Evolutionary conservation across 2,888 invertebrate species (phyloP).

Genomic region (Exephanes ischioxanthus): DNA sequence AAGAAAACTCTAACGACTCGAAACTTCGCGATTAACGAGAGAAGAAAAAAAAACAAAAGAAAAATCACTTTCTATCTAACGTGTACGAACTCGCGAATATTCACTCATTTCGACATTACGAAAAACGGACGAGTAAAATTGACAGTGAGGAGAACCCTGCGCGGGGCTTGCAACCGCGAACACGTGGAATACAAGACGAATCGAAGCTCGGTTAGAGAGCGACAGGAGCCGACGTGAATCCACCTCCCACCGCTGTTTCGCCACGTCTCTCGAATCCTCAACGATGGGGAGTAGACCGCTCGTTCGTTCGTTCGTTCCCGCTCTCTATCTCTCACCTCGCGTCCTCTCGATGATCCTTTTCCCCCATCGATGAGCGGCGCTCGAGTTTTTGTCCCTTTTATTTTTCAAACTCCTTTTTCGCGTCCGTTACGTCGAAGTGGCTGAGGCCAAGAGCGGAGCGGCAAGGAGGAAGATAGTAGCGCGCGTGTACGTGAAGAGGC

Average conservation of each 20-base stretch:
- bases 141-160: conserved; percentile 27
- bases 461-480: conserved; percentile 35
- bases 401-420: conserved; percentile 50
- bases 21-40: conserved; percentile 9
- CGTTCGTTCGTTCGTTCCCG: conserved; percentile 42
- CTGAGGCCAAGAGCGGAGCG: conserved; percentile 22
- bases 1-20: conserved; percentile 21
- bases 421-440: conserved; percentile 41
- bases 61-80: conserved; percentile 6
- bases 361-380: conserved; percentile 26
- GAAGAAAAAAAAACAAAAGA: not conserved
- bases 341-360: conserved; percentile 39
- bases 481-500: conserved; percentile 40
- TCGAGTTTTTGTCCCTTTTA: conserved; percentile 37
- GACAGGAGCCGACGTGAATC: conserved; percentile 65
- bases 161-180: conserved; percentile 51
- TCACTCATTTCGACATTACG: not conserved
- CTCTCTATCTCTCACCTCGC: conserved; percentile 36
- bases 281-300: conserved; percentile 66
- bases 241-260: conserved; percentile 56
- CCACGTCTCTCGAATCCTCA: conserved; percentile 54
- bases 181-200: conserved; percentile 65
- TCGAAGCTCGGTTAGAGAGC: conserved; percentile 53
- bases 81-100: conserved; percentile 46
- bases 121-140: conserved; percentile 1